phyloP scores from a whole-genome alignment of 2,113 vertebrate species.

The Nothobranchius kuhntae region DNA sequence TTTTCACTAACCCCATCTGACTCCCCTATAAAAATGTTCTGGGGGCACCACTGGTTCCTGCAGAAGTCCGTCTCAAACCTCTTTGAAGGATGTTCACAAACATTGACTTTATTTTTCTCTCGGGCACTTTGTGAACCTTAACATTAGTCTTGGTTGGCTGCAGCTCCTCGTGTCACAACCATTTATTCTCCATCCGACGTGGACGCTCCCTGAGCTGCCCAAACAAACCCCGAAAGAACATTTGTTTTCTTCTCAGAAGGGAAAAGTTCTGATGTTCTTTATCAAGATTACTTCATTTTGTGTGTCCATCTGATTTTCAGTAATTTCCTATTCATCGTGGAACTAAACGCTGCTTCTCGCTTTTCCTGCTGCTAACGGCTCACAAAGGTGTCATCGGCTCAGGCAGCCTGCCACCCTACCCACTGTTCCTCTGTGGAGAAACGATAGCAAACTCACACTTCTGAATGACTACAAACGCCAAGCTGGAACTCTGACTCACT shows the following conservation, averaged over 20 bases:
- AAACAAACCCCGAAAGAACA: slow-evolving; percentile 29
- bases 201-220: slow-evolving; percentile 26
- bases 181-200: slow-evolving; percentile 58
- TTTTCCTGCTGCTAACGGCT: slow-evolving; percentile 23
- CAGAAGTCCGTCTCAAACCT: slow-evolving; percentile 2
- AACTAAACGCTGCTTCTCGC: slow-evolving; percentile 19
- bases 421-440: slow-evolving; percentile 32
- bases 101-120: slow-evolving; percentile 48
- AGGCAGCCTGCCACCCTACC: slow-evolving; percentile 40
- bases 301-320: neutral
- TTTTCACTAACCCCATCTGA: too few species aligned
- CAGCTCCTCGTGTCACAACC: slow-evolving; percentile 66
- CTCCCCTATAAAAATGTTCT: too few species aligned
- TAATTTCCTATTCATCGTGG: neutral
- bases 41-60: neutral
- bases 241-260: slow-evolving; percentile 24
- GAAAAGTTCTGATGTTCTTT: slow-evolving; percentile 33
- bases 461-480: slow-evolving; percentile 60
- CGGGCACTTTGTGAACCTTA: slow-evolving; percentile 59
- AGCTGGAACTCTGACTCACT: slow-evolving; percentile 50
- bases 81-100: slow-evolving; percentile 24
- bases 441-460: slow-evolving; percentile 52
- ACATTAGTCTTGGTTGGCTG: slow-evolving; percentile 66
- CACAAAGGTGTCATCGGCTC: slow-evolving; percentile 21
- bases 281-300: slow-evolving; percentile 25